Base-by-base conservation (phyloP, 2,113 vertebrate genomes). In the Electrona antarctica region DNA sequence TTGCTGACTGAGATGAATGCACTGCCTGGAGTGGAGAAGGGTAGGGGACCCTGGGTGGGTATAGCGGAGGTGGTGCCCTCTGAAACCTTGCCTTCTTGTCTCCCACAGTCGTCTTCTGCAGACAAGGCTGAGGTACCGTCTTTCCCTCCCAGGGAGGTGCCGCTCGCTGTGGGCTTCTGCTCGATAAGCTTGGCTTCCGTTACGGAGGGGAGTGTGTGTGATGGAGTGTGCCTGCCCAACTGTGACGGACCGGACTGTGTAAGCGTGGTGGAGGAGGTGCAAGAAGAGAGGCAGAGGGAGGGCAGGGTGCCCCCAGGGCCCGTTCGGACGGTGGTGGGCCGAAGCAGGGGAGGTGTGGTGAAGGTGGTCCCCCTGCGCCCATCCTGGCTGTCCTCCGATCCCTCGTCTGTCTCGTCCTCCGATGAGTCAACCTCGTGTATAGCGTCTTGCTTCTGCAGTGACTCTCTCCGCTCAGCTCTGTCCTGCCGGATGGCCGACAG, bases 361-460 rank as follows among this genome's bases (percentile, higher is more conserved):
- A 88, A 92, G 64, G 83, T 70, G 3, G 82, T 2, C 58, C 89
- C 62, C 67, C 92, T 87, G 66, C 90, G 94, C 15, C 91, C 93
- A 47, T 95, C 95, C 76, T 95, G 96, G 81, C 94, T 95, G 56
- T 96, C 95, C 87, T 97, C 96, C 0, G 96, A 95, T 29, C 95
- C 96, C 63, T 99, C 97, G 10, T 98, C 96, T 0, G 94, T 94
- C 89, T 97, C 96, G 84, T 99, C 97, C 89, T 99, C 97, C 0
- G 97, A 99, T 2, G 96, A 97, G 78, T 99, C 96, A 4, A 99
- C 97, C 88, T 98, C 97, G 7, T 94, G 95, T 82, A 99, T 99
- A 81, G 97, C 97, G 82, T 99, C 97, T 47, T 97, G 97, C 75
- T 98, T 98, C 86, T 99, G 97, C 49, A 98, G 90, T 0, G 97